Evolutionary conservation across 2,888 invertebrate genomes (phyloP).

Genomic region (Limnephilus rhombicus): DNA sequence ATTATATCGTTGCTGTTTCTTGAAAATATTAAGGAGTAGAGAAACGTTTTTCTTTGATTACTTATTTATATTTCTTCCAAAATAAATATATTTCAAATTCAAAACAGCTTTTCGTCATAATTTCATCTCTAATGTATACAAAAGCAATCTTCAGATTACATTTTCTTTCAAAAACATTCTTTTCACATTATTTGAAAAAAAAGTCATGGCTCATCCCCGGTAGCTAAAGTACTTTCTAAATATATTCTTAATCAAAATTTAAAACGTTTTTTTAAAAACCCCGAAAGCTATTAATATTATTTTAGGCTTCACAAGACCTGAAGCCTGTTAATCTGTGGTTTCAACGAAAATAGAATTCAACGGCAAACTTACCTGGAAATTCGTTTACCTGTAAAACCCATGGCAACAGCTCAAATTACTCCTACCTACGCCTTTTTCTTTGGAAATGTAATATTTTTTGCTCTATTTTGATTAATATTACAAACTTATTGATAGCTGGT

Average conservation of each 20-base stretch:
- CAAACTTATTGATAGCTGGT: not conserved
- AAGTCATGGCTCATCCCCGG: not conserved
- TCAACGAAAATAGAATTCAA: not conserved
- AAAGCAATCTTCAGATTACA: not conserved
- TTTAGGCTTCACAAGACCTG: not conserved
- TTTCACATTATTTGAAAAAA: not conserved
- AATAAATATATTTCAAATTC: not conserved
- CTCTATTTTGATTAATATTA: not conserved
- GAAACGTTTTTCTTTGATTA: too few species aligned
- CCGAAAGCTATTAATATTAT: not conserved
- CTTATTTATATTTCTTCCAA: not conserved
- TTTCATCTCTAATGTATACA: not conserved
- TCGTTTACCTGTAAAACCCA: not conserved
- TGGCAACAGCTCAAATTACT: not conserved
- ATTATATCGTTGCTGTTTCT: too few species aligned
- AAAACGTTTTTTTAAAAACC: not conserved
- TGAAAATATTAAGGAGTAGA: too few species aligned
- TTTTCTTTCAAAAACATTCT: too few species aligned
- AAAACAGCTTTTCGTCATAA: not conserved
- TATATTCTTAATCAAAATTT: not conserved
- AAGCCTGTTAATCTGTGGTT: not conserved
- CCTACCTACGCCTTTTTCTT: not conserved
- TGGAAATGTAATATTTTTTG: not conserved
- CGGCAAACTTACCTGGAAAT: not conserved
- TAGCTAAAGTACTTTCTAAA: not conserved